Base-by-base conservation (phyloP, 2,797 vertebrate genomes). In the Hoplostethus atlanticus region DNA sequence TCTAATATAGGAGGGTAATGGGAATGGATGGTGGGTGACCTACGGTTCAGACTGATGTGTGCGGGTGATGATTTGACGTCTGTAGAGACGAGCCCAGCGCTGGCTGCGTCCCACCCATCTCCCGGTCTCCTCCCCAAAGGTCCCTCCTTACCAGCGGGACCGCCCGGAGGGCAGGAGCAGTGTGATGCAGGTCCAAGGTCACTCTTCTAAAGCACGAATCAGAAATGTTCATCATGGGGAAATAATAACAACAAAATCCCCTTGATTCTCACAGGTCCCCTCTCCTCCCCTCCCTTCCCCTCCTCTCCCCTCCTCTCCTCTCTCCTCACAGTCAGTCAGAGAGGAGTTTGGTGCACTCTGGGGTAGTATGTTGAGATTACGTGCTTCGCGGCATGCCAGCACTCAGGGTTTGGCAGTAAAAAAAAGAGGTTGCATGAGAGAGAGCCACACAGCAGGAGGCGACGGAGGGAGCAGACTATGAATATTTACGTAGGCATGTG, bases 1-100 rank as follows among this genome's bases (percentile, higher is more conserved):
- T 92, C 76, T 91, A 89, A 89, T 90, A 78, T 67, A 72, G 73
- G 44, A 69, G n/a, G 77, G 51, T 84, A 87, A 89, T 89, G 77
- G 83, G 71, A 90, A 84, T 60, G 65, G 85, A 87, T 85, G 64
- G 76, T 62, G 67, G 75, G 71, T 82, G 88, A 90, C 85, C 83
- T 76, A 52, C 58, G 47, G 73, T 84, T 87, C 42, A 80, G 15
- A 59, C 60, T 64, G 65, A 77, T 71, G 55, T 68, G 48, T 42
- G 51, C 30, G 9, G 64, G 51, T 73, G 77, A 84, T 76, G 80
- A 88, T 81, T 82, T 70, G 73, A 85, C 50, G 13, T 69, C 36
- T 82, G 67, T 30, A 36, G 53, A 62, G 73, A 81, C 75, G 65
- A 81, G 81, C 58, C 54, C 44, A 46, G 12, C 46, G 75, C 58